Evolutionary conservation across 2,797 vertebrate species (phyloP), one percentile per base, ranked within the genome.

Genomic region (Megalops cyprinoides): DNA sequence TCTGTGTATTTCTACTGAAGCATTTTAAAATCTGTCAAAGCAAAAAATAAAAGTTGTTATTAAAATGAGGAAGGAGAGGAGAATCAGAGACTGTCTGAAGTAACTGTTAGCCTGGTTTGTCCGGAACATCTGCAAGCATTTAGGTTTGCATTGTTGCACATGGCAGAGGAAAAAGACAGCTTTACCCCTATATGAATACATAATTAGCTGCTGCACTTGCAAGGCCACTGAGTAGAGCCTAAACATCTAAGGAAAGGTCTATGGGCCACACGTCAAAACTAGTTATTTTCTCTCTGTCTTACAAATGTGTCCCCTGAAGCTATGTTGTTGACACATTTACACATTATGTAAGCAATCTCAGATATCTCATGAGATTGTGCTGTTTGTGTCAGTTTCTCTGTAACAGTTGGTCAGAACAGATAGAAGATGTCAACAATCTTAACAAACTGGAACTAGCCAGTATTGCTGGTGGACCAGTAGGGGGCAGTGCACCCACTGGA

Each of bases 251-350:
- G 51, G 31, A 76, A 55, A 31, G 49, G 31, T 28, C 31, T 18
- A 20, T 28, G 15, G 46, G 15, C n/a, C 77, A 42, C 48, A 71
- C 62, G 23, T 79, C 39, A 51, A 14, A 79, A 39, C 37, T 15
- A 6, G 31, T 67, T 39, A 53, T 65, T 67, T 4, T n/a, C 25
- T 71, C 28, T 8, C 39, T 51, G 14, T 4, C 6, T 34, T 65
- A 37, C 31, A 12, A 37, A 65, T 20, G n/a, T 53, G 44, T 79
- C 69, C 79, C 62, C 23, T 39, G 31, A 79, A 71, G 58, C 25
- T 14, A 12, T 14, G 58, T 58, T 2, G 28, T 62, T 62, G 18
- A 28, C n/a, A n/a, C 18, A 28, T 48, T 51, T 53, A 31, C 74
- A 53, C 14, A 20, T 28, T 15, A 51, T 76, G 23, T 76, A 53